Evolutionary conservation across 92 coral and sea anemone species (phyloP).

Genomic region (Porites evermanni): DNA sequence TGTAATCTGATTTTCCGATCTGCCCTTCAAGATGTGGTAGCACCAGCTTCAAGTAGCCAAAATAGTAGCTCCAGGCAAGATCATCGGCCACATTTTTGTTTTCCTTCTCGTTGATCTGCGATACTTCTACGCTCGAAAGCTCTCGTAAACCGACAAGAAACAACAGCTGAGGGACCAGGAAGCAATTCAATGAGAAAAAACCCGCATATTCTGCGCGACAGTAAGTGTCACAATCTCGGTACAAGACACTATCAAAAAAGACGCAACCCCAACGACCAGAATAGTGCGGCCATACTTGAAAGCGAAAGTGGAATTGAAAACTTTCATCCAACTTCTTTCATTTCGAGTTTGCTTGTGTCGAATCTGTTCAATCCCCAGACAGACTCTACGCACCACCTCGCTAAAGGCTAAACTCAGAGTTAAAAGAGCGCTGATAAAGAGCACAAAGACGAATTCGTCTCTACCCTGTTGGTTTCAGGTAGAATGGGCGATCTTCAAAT

Average conservation of each 20-base stretch:
- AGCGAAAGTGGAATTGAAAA: conserved; percentile 64
- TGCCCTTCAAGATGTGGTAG: conserved; percentile 67
- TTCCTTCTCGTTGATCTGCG: conserved; percentile 77
- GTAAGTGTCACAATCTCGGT: not conserved
- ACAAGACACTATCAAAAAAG: conserved; percentile 12
- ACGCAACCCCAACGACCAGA: conserved; percentile 5
- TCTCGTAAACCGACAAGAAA: conserved; percentile 71
- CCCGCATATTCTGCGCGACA: conserved; percentile 10
- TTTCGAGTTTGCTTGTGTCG: conserved; percentile 76
- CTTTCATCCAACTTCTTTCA: conserved; percentile 62
- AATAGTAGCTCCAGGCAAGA: conserved; percentile 91
- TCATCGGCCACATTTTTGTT: conserved; percentile 92
- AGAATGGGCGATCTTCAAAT: conserved; percentile 13
- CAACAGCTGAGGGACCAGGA: conserved; percentile 52
- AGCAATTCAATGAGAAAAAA: conserved; percentile 56
- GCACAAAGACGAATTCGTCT: conserved; percentile 15
- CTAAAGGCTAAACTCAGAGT: conserved; percentile 73
- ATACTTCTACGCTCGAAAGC: conserved; percentile 75
- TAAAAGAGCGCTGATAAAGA: conserved; percentile 62
- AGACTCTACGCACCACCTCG: conserved; percentile 71
- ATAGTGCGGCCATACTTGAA: conserved; percentile 41
- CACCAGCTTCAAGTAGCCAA: conserved; percentile 86
- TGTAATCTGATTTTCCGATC: conserved; percentile 58
- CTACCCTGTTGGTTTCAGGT: conserved; percentile 4
- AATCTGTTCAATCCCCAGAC: conserved; percentile 78